Conservation (phyloP, 2,797 vertebrate species). For the Gallirallus australis region DNA sequence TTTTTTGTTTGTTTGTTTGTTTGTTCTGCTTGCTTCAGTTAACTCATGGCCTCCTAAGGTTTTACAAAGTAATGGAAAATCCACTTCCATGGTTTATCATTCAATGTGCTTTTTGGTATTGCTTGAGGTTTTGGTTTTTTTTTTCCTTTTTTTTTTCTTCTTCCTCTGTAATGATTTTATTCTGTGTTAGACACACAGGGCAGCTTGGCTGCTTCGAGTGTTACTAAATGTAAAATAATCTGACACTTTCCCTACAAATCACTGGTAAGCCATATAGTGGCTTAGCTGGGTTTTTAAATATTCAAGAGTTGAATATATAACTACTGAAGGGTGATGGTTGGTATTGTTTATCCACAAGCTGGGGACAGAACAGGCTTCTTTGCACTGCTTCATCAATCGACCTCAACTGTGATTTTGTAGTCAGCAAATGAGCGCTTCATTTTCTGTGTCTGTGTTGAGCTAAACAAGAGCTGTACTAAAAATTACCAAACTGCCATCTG, state of each 20-base stretch:
- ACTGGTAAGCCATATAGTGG: slow-evolving; percentile 65
- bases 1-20: neutral
- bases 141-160: neutral
- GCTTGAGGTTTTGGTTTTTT: slow-evolving; percentile 19
- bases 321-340: slow-evolving; percentile 78
- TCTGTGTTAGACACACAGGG: slow-evolving; percentile 41
- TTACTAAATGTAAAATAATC: slow-evolving; percentile 73
- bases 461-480: slow-evolving; percentile 70
- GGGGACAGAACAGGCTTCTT: slow-evolving; percentile 82
- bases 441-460: slow-evolving; percentile 70
- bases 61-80: slow-evolving; percentile 71
- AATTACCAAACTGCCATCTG: slow-evolving; percentile 74
- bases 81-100: slow-evolving; percentile 50
- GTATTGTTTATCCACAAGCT: slow-evolving; percentile 73
- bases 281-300: slow-evolving; percentile 77
- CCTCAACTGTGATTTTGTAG: slow-evolving; percentile 82
- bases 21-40: slow-evolving; percentile 69
- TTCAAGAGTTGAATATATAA: slow-evolving; percentile 73
- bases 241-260: slow-evolving; percentile 48
- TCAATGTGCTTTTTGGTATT: slow-evolving; percentile 25
- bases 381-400: slow-evolving; percentile 82
- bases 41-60: slow-evolving; percentile 75
- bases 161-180: slow-evolving; percentile 17
- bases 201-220: slow-evolving; percentile 41
- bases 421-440: slow-evolving; percentile 81